These are phyloP conservation scores for Chaitophorus viminalis DNA, from an alignment of 2,888 invertebrate genomes.

Conservation along the genomic window DNA sequence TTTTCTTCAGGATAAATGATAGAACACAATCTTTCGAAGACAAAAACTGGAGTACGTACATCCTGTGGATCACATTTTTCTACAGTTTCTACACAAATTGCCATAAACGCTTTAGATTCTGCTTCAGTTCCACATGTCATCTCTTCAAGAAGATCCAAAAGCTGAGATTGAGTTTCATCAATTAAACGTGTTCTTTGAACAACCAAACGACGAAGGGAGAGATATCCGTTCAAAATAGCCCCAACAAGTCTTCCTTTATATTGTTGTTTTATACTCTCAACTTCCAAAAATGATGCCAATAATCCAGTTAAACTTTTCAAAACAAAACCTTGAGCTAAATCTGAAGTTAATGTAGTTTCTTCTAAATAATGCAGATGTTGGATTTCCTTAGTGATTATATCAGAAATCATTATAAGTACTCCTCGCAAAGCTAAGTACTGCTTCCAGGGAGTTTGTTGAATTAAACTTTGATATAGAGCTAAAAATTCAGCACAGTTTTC, in stretches of 20 bases:
- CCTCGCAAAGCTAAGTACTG: conserved; percentile 91
- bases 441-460: conserved; percentile 90
- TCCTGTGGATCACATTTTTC: conserved; percentile 91
- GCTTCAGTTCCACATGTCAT: conserved; percentile 96
- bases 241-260: conserved; percentile 91
- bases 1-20: conserved; percentile 98
- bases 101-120: conserved; percentile 97
- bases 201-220: conserved; percentile 87
- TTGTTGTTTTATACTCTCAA: conserved; percentile 85
- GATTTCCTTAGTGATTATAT: conserved; percentile 88
- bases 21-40: conserved; percentile 95
- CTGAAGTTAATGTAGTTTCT: conserved; percentile 91
- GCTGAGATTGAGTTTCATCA: conserved; percentile 95
- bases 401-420: conserved; percentile 84
- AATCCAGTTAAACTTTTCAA: conserved; percentile 90
- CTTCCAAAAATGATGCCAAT: conserved; percentile 87
- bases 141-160: conserved; percentile 91
- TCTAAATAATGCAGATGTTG: conserved; percentile 88
- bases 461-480: conserved; percentile 84
- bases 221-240: conserved; percentile 91
- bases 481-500: conserved; percentile 94
- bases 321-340: conserved; percentile 93
- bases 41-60: conserved; percentile 95
- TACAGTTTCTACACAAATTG: conserved; percentile 94
- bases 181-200: conserved; percentile 94